A percentile compares a stretch with the other conserved stretches of the same genome.
phyloP scores from a whole-genome alignment of 1,140 invertebrate species.

The Melipona quadrifasciata region DNA sequence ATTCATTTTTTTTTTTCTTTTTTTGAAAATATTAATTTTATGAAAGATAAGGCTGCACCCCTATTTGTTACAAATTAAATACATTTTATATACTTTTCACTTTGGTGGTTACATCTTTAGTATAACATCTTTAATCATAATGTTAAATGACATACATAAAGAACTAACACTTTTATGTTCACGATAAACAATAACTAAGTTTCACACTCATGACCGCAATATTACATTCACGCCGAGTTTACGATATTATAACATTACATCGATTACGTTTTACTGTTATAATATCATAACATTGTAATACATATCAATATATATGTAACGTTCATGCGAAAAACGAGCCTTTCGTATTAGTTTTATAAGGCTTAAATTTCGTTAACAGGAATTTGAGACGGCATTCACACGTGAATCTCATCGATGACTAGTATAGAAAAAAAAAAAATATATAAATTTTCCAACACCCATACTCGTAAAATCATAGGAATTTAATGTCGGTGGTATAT shows the following conservation, averaged over 20 bases:
- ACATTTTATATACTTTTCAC: constrained; percentile 39
- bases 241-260: constrained; percentile 34
- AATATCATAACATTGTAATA: constrained; percentile 25
- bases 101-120: constrained; percentile 34
- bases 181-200: constrained; percentile 34
- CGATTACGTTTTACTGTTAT: constrained; percentile 12
- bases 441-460: constrained; percentile 3
- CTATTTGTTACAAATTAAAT: constrained; percentile 46
- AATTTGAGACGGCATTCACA: not conserved
- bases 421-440: constrained; percentile 21
- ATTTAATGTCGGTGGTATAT: not conserved
- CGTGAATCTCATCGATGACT: constrained; percentile 38
- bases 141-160: constrained; percentile 47
- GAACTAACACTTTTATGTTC: constrained; percentile 23
- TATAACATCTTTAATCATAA: constrained; percentile 36
- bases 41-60: not conserved
- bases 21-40: not conserved
- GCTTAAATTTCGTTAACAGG: constrained; percentile 3
- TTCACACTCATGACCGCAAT: constrained; percentile 34
- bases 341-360: not conserved
- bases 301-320: constrained; percentile 21
- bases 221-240: constrained; percentile 38
- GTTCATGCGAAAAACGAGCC: constrained; percentile 22
- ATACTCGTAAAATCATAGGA: not conserved
- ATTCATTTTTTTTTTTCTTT: not conserved